Base-by-base conservation (phyloP, 1,140 invertebrate species). In the Rhynchophorus ferrugineus region DNA sequence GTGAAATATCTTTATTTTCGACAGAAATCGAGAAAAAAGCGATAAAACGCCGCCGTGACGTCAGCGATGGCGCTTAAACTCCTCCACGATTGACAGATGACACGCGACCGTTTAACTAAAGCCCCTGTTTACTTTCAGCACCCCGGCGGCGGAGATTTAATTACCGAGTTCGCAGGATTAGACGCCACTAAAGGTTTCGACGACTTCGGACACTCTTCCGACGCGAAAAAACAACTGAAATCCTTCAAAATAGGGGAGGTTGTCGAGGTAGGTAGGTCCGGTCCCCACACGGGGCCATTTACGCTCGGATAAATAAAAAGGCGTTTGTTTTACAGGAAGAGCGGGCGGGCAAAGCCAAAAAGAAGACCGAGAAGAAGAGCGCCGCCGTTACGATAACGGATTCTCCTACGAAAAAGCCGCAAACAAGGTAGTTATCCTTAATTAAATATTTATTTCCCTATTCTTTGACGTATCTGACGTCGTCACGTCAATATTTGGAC, bases 211-310 rank as follows among this genome's bases (percentile, higher is more conserved):
- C 84, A 85, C 67, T 80, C 80, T 0, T 63, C 67, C 0, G 80
- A 83, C 61, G 82, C 84, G 0, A 71, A 65, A 29, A 72, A 67
- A 19, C 69, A 75, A 7, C 55, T 86, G 24, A 76, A 77, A 54
- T 68, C 73, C 20, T 78, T 71, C 47, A 82, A 81, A 65, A 79
- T 86, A n/a, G 83, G 83, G 13, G 73, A 77, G 66, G 49, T 83
- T 2, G 61, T 71, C n/a, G 73, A 79, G 66, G 79, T 66, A 58
- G 52, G 53, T 38, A 20, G 9, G 0, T 18, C 42, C 9, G n/a
- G 7, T 41, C 5, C 11, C 3, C 14, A 11, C 9, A 0, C 19
- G 41, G 13, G 16, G 3, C 17, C 2, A 16, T 6, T 20, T 54
- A 9, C 13, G 20, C 19, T 38, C 50, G 13, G 7, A 36, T 13